Evolutionary conservation across 2,888 invertebrate genomes (phyloP).

Genomic region (Galeruca laticollis): DNA sequence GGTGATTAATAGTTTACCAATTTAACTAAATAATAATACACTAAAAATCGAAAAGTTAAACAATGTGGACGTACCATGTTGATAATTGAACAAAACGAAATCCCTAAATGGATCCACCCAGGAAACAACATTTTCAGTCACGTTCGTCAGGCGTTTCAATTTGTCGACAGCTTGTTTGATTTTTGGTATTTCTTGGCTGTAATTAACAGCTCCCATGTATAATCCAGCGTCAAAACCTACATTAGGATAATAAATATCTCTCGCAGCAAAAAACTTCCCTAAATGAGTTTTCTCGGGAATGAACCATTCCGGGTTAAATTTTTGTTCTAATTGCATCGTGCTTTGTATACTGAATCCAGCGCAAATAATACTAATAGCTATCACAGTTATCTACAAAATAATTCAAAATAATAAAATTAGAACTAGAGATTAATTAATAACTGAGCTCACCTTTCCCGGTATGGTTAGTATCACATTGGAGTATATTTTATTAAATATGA

Average conservation of each 20-base stretch:
- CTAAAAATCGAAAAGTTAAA: no score
- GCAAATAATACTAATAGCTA: conserved; percentile 72
- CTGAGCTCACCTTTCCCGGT: conserved; percentile 72
- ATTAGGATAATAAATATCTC: conserved; percentile 74
- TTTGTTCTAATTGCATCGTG: conserved; percentile 76
- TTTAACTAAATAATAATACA: no score
- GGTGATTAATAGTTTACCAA: no score
- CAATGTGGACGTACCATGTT: conserved; percentile 63
- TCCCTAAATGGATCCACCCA: conserved; percentile 77
- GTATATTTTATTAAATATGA: conserved; percentile 72
- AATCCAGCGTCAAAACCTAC: conserved; percentile 75
- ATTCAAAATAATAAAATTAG: conserved; percentile 15
- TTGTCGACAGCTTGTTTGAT: conserved; percentile 70
- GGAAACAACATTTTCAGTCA: conserved; percentile 70
- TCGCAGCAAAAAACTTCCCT: conserved; percentile 71
- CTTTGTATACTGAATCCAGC: conserved; percentile 75
- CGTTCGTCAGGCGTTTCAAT: conserved; percentile 69
- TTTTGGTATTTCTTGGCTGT: conserved; percentile 72
- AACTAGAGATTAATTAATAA: not conserved
- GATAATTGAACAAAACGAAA: conserved; percentile 72
- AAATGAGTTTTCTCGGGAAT: conserved; percentile 78
- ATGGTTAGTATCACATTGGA: conserved; percentile 75
- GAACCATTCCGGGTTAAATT: conserved; percentile 86
- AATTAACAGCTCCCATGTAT: conserved; percentile 77
- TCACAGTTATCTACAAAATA: conserved; percentile 68